These are phyloP conservation scores for Thalassaphorura encarpata DNA, from an alignment of 1,140 invertebrate genomes.

Conservation along the genomic window DNA sequence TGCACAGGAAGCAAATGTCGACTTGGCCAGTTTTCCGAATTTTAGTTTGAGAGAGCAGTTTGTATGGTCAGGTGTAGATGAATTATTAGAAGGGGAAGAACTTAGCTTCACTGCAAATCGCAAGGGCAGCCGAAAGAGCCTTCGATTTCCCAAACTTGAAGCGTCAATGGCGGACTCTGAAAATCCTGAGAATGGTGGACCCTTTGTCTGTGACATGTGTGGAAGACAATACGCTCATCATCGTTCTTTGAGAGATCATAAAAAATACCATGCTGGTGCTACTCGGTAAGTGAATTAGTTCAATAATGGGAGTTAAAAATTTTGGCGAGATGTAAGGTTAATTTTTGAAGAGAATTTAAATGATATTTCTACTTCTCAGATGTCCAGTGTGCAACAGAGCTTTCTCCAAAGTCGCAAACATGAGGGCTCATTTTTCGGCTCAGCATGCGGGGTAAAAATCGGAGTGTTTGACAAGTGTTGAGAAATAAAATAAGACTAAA, in stretches of 20 bases:
- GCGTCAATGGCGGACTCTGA: background rate
- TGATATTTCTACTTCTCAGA: background rate
- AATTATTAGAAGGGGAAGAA: no score
- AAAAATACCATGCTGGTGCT: conserved; percentile 45
- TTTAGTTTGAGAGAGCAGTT: no score
- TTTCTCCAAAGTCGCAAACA: conserved; percentile 22
- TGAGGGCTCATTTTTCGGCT: conserved; percentile 8
- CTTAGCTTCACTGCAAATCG: no score
- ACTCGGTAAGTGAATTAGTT: conserved; percentile 45
- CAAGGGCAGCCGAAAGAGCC: background rate
- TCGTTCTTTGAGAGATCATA: conserved; percentile 43
- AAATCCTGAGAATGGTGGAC: background rate
- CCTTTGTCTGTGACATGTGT: conserved; percentile 27
- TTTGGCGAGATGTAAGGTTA: background rate
- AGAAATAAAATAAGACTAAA: background rate
- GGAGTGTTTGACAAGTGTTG: background rate
- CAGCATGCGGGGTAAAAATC: background rate
- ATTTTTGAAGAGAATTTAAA: background rate
- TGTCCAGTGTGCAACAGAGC: background rate
- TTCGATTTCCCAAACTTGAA: background rate
- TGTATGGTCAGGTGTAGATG: no score
- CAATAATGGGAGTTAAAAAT: conserved; percentile 33
- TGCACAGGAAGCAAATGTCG: no score
- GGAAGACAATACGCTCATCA: conserved; percentile 27
- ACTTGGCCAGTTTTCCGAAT: no score